Base-by-base conservation (phyloP, 1,140 invertebrate genomes). In the Cataglyphis hispanica region DNA sequence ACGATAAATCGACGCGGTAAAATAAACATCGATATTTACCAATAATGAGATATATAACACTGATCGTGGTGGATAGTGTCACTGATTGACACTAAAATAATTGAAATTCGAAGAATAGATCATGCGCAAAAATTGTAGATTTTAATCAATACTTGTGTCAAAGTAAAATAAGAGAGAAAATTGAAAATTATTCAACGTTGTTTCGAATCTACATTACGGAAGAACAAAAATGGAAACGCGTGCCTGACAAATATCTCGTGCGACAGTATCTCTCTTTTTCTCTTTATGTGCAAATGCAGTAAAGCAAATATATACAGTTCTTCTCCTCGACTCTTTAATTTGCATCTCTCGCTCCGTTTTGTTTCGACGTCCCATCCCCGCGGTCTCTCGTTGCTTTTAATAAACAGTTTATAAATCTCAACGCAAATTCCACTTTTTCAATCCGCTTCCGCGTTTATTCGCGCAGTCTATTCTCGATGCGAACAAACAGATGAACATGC, bases 341-440 rank as follows among this genome's bases (percentile, higher is more conserved):
- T 83, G 34, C 67, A 72, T 83, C 31, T 34, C 19, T 31, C 77
- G 19, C 43, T 25, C 10, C 50, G 6, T 7, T 81, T 70, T 58
- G 58, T 70, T 43, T 31, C 58, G n/a, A 76, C 37, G 3, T 63
- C 13, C 76, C 43, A 37, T 40, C 61, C n/a, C 5, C 37, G 5
- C 64, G 25, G 16, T 22, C 63, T 43, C 25, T 31, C 53, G 34
- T 53, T 43, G 78, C 46, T 56, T 83, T 72, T 83, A 83, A 83
- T 83, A 83, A 83, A 83, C 67, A 83, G 67, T 83, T 83, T 83
- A 83, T 83, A 83, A 83, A 83, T 83, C 78, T 60, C 67, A 2
- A 25, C 19, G 78, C 53, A 43, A 83, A 72, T 37, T 81, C 78
- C 34, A 43, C 66, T 81, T 81, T 70, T 81, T 60, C 25, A 81